Percentiles rank a stretch among this genome's conserved stretches.
phyloP scores from a whole-genome alignment of 2,113 vertebrate species.

The Corydoras sp. region DNA sequence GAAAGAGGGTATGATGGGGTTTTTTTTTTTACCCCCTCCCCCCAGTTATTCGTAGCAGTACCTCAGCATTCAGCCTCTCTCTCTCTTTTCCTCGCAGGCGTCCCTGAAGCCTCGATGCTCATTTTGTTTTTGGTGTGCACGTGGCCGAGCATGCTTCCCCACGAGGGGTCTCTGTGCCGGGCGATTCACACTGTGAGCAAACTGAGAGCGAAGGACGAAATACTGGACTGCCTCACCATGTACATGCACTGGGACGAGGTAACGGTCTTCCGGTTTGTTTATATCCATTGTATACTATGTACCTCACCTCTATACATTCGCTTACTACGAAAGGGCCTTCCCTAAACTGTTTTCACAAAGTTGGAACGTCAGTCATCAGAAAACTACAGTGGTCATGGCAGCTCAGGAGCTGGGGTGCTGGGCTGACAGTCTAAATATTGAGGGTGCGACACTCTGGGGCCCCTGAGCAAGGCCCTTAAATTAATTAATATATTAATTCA shows the following conservation, averaged over 20 bases:
- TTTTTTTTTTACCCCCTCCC: background rate
- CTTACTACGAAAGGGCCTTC: background rate
- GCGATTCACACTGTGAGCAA: conserved; percentile 79
- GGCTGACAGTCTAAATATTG: no score
- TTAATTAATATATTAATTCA: no score
- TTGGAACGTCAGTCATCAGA: no score
- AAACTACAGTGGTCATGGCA: no score
- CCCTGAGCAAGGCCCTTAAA: no score
- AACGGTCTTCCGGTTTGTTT: conserved; percentile 7
- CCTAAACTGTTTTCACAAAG: background rate
- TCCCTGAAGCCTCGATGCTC: conserved; percentile 77
- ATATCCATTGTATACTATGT: no score
- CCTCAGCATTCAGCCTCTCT: no score
- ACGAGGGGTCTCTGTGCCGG: conserved; percentile 65
- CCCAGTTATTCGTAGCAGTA: no score
- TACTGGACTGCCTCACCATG: conserved; percentile 66
- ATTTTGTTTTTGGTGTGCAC: conserved; percentile 81
- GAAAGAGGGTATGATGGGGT: conserved; percentile 72
- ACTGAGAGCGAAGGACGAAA: conserved; percentile 65
- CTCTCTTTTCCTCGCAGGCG: conserved; percentile 60
- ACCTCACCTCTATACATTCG: background rate
- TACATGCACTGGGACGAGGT: conserved; percentile 89
- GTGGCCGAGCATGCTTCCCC: conserved; percentile 77
- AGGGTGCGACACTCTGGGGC: no score
- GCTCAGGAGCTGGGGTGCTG: no score